Evolutionary conservation across 2,797 vertebrate species (phyloP).

Genomic region (Halcyon badia): DNA sequence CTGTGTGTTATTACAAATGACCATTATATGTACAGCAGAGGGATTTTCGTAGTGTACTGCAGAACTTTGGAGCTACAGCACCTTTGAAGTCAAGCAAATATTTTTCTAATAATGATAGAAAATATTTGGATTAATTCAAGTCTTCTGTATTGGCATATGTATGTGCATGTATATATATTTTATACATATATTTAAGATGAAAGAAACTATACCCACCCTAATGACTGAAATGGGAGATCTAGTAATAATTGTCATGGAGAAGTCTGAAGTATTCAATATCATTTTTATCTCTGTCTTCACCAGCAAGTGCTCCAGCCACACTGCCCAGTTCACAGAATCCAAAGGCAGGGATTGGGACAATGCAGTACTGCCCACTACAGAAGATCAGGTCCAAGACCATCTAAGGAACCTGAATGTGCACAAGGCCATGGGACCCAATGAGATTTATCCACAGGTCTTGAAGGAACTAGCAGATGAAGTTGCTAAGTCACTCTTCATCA

Average conservation of each 20-base stretch:
- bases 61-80: background rate
- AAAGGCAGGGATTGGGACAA: background rate
- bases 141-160: background rate
- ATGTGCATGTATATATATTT: background rate
- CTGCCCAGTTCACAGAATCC: background rate
- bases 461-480: background rate
- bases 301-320: background rate
- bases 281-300: background rate
- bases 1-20: background rate
- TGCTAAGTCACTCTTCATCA: background rate
- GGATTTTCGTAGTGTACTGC: background rate
- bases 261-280: too few relatives aligned
- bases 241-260: background rate
- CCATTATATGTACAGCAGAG: background rate
- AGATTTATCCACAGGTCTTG: background rate
- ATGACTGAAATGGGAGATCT: background rate
- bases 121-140: background rate
- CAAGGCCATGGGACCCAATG: background rate
- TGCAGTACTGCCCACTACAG: background rate
- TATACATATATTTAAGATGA: background rate
- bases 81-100: background rate
- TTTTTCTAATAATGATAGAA: background rate
- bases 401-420: background rate
- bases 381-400: background rate
- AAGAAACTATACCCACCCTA: background rate